Evolutionary conservation across 2,888 invertebrate species (phyloP).

Genomic region (Dasypolia templi): DNA sequence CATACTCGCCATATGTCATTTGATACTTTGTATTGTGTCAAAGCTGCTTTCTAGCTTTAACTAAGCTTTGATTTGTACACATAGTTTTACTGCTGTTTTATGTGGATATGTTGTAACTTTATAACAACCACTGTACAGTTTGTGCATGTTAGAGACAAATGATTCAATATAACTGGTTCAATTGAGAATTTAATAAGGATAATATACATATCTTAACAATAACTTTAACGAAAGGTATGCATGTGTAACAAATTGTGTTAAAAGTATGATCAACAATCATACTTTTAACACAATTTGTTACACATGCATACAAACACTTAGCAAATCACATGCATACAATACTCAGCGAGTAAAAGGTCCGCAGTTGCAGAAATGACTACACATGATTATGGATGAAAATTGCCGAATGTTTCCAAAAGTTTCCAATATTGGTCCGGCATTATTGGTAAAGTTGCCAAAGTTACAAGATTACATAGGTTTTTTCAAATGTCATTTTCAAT

Average conservation of each 20-base stretch:
- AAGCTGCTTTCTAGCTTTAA: constrained; percentile 67
- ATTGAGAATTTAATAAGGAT: constrained; percentile 1
- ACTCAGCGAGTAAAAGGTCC: neutral
- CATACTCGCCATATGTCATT: constrained; percentile 57
- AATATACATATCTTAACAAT: constrained; percentile 26
- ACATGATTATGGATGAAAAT: too few relatives aligned
- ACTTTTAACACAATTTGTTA: constrained; percentile 11
- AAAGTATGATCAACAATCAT: neutral
- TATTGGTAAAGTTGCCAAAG: too few relatives aligned
- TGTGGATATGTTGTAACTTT: constrained; percentile 48
- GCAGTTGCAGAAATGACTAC: neutral
- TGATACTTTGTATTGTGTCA: constrained; percentile 60
- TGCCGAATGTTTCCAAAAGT: too few relatives aligned
- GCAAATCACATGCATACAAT: constrained; percentile 9
- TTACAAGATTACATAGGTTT: too few relatives aligned
- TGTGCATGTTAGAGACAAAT: constrained; percentile 55
- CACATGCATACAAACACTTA: constrained; percentile 16
- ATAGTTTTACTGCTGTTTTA: constrained; percentile 59
- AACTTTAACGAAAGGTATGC: constrained; percentile 9
- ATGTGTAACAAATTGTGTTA: constrained; percentile 14
- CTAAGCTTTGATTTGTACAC: constrained; percentile 63
- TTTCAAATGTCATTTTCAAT: too few relatives aligned
- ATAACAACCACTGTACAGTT: constrained; percentile 45
- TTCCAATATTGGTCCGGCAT: too few relatives aligned
- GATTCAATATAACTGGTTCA: constrained; percentile 15